phyloP scores from a whole-genome alignment of 2,797 vertebrate species.

The Epinephelus coioides region DNA sequence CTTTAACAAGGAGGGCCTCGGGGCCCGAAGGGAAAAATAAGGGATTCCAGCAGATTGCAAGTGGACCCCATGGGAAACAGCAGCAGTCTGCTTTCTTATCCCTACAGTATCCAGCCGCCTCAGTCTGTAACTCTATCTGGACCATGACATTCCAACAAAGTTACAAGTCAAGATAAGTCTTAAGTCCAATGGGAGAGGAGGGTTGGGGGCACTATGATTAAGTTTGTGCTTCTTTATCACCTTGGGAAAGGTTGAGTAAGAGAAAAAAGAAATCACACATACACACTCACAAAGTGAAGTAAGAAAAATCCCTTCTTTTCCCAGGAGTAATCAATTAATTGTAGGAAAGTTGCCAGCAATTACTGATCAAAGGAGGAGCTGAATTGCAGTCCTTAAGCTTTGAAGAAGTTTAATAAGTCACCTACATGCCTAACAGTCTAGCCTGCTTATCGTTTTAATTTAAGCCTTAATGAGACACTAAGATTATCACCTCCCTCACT shows the following conservation, averaged over 20 bases:
- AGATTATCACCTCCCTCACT: constrained; percentile 73
- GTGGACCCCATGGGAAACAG: constrained; percentile 53
- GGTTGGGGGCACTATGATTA: constrained; percentile 38
- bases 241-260: constrained; percentile 63
- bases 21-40: constrained; percentile 54
- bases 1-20: constrained; percentile 68
- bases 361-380: constrained; percentile 81
- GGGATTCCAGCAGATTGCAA: constrained; percentile 62
- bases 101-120: constrained; percentile 39
- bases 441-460: constrained; percentile 82
- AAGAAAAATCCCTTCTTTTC: constrained; percentile 59
- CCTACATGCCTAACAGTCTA: constrained; percentile 77
- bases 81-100: constrained; percentile 50
- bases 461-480: constrained; percentile 80
- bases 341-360: constrained; percentile 83
- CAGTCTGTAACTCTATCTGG: constrained; percentile 49
- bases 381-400: constrained; percentile 81
- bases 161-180: constrained; percentile 54
- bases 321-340: constrained; percentile 84
- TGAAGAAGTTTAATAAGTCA: constrained; percentile 84
- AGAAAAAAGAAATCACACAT: constrained; percentile 35
- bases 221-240: constrained; percentile 62
- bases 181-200: constrained; percentile 32
- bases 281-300: constrained; percentile 25
- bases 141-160: constrained; percentile 57